Percentiles rank a stretch among this genome's conserved stretches.
Evolutionary conservation across 37 sponge, comb jelly and placozoan genomes (phyloP).

Genomic region (Amphimedon queenslandica): DNA sequence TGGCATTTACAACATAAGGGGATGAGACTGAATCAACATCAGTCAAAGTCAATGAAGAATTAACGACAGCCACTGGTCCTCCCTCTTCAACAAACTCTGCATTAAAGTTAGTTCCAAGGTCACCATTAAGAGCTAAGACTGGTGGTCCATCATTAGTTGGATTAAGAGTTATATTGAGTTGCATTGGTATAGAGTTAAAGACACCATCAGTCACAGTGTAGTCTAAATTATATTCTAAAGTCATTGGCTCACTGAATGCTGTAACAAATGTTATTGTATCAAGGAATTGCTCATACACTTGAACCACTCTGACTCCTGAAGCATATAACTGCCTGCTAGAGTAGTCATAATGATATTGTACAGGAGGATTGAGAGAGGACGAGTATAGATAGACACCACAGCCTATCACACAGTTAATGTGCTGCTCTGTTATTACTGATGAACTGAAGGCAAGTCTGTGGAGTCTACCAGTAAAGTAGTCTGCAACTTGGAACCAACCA

Average conservation of each 20-base stretch:
- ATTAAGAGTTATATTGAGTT: conserved; percentile 6
- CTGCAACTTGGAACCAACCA: neutral
- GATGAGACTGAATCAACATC: conserved; percentile 60
- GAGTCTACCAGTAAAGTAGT: conserved; percentile 72
- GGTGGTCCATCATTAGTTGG: conserved; percentile 47
- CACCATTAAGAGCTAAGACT: conserved; percentile 43
- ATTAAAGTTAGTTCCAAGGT: conserved; percentile 24
- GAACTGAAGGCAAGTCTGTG: conserved; percentile 27
- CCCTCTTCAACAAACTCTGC: conserved; percentile 59
- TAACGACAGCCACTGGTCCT: conserved; percentile 54
- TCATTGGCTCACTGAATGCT: conserved; percentile 43
- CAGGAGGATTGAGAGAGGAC: neutral
- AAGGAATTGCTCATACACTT: conserved; percentile 52
- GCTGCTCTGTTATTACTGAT: conserved; percentile 6
- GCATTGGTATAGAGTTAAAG: conserved; percentile 31
- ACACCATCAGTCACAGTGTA: conserved; percentile 62
- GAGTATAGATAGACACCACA: conserved; percentile 69
- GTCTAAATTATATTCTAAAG: conserved; percentile 10
- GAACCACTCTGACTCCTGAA: neutral
- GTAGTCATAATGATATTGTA: conserved; percentile 39
- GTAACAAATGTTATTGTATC: conserved; percentile 49
- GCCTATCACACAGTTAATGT: conserved; percentile 67
- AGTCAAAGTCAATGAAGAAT: conserved; percentile 46
- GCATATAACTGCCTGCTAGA: conserved; percentile 25
- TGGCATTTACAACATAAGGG: conserved; percentile 35